Conservation (phyloP, 2,888 invertebrate species). For the Pseudeuparius sepicola region DNA sequence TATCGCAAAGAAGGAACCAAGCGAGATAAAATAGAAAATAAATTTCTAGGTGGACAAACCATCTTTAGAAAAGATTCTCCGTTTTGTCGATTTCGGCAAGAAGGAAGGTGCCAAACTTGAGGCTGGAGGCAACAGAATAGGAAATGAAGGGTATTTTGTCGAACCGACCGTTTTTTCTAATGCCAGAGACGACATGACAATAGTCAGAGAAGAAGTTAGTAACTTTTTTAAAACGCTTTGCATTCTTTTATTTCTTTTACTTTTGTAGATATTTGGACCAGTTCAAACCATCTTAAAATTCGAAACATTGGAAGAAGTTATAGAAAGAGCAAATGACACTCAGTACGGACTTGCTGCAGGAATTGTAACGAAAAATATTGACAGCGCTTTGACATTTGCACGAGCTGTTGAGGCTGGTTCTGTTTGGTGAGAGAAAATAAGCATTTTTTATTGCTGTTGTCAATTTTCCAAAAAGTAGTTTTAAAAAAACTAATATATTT, state of each 20-base stretch:
- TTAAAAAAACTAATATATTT: no score
- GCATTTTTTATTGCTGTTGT: background rate
- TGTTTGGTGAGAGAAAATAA: constrained; percentile 54
- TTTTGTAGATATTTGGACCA: constrained; percentile 74
- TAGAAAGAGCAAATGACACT: constrained; percentile 72
- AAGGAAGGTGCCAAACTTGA: constrained; percentile 69
- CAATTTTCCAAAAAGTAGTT: no score
- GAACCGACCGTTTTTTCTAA: constrained; percentile 72
- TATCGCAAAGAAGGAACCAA: no score
- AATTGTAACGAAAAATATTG: constrained; percentile 68
- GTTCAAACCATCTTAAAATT: constrained; percentile 82
- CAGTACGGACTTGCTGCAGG: constrained; percentile 75
- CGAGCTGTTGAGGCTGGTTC: constrained; percentile 70
- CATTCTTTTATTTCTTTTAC: constrained; percentile 8
- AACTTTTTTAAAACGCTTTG: no score
- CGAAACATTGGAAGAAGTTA: constrained; percentile 65
- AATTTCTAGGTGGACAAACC: constrained; percentile 63
- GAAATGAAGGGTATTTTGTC: constrained; percentile 62
- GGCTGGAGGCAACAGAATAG: constrained; percentile 62
- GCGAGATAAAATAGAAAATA: no score
- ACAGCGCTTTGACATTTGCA: constrained; percentile 64
- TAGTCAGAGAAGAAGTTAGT: constrained; percentile 62
- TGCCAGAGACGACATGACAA: constrained; percentile 66
- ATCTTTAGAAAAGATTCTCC: constrained; percentile 66
- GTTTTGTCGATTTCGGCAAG: constrained; percentile 66